Conservation (phyloP, 2,888 invertebrate species). For the Mactromeris polynyma region DNA sequence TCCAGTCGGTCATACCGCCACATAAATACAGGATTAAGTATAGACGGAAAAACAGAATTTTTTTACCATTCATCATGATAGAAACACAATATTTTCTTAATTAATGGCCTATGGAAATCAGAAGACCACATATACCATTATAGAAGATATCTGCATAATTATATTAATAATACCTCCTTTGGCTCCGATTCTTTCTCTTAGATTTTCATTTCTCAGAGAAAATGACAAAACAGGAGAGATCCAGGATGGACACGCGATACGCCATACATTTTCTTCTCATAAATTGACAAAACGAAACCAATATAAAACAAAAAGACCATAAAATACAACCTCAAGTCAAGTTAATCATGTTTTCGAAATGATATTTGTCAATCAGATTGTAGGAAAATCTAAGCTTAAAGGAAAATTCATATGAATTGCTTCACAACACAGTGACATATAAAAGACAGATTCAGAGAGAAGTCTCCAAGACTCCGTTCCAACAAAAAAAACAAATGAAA, state of each 20-base stretch:
- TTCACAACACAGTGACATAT: not conserved
- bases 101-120: not conserved
- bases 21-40: too few species aligned
- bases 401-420: not conserved
- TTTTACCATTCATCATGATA: not conserved
- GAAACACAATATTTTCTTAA: not conserved
- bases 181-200: not conserved
- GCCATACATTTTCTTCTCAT: not conserved
- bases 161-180: not conserved
- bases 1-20: too few species aligned
- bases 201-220: not conserved
- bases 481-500: too few species aligned
- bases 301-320: not conserved
- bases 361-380: not conserved
- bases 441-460: not conserved
- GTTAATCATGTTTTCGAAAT: not conserved
- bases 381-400: not conserved
- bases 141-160: not conserved
- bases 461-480: too few species aligned
- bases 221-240: not conserved
- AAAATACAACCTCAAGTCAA: slow-evolving; percentile 5
- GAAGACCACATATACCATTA: not conserved
- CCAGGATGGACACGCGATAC: not conserved
- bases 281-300: not conserved
- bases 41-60: too few species aligned